A percentile compares a stretch with the other conserved stretches of the same genome.
These are phyloP conservation scores for Agrilus biguttatus DNA, from an alignment of 2,888 invertebrate genomes.

Conservation along the genomic window DNA sequence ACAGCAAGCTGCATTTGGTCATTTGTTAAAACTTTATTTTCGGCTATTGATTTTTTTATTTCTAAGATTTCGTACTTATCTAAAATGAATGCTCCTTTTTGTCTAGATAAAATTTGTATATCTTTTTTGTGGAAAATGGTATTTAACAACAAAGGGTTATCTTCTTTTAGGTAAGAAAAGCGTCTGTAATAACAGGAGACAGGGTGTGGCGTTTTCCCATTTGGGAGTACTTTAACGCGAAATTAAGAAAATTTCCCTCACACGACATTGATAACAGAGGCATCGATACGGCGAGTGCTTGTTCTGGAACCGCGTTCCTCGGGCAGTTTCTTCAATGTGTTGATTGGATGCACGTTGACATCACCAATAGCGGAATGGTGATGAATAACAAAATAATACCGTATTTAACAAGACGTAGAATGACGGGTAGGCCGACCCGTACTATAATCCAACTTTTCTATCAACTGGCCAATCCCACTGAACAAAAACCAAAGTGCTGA, in stretches of 20 bases:
- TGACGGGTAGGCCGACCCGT: constrained; percentile 37
- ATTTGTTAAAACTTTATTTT: too few species aligned
- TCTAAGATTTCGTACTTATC: too few species aligned
- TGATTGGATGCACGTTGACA: constrained; percentile 47
- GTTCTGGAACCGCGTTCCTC: constrained; percentile 29
- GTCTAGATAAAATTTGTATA: too few species aligned
- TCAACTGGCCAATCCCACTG: constrained; percentile 28
- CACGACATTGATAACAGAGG: constrained; percentile 30
- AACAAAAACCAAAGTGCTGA: constrained; percentile 7
- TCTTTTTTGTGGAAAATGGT: too few species aligned
- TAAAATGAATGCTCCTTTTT: too few species aligned
- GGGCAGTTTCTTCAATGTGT: constrained; percentile 39
- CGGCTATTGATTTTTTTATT: too few species aligned
- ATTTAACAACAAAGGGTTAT: too few species aligned
- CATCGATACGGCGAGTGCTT: constrained; percentile 24
- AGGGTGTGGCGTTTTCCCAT: constrained; percentile 49
- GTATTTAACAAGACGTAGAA: constrained; percentile 36
- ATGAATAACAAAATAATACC: constrained; percentile 19
- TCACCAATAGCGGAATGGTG: constrained; percentile 33
- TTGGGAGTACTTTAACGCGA: constrained; percentile 37
- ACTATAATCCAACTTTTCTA: constrained; percentile 34
- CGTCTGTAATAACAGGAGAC: constrained; percentile 41
- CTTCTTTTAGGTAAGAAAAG: constrained; percentile 22
- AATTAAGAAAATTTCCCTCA: constrained; percentile 28
- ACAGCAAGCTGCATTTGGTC: too few species aligned